These are phyloP conservation scores for Leptinotarsa undecemlineata DNA, from an alignment of 1,140 invertebrate genomes.

Conservation along the genomic window DNA sequence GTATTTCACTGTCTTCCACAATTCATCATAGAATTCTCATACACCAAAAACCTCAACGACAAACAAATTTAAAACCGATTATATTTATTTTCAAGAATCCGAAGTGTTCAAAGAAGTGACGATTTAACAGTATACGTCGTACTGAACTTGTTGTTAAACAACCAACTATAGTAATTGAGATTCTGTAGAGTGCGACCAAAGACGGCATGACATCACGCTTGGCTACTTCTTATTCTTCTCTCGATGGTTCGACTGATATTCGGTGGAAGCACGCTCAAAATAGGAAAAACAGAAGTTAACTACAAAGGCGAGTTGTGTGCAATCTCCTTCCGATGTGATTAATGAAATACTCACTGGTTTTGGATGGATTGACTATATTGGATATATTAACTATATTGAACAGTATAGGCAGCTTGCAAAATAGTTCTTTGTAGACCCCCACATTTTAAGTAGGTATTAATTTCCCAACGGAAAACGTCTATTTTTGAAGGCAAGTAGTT, in stretches of 20 bases:
- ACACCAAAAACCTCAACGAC: too few species aligned
- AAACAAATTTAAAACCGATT: too few species aligned
- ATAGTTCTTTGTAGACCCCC: too few species aligned
- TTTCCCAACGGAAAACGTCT: too few species aligned
- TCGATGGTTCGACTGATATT: conserved; percentile 38
- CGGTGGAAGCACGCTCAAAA: conserved; percentile 19
- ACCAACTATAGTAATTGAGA: conserved; percentile 46
- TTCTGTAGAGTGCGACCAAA: conserved; percentile 48
- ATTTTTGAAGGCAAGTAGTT: too few species aligned
- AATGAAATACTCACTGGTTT: neutral
- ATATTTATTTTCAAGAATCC: too few species aligned
- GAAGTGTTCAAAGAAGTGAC: neutral
- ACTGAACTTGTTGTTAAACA: conserved; percentile 29
- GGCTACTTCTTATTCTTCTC: conserved; percentile 50
- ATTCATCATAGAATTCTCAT: neutral
- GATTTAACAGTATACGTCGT: conserved; percentile 29
- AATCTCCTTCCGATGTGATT: neutral
- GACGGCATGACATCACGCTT: conserved; percentile 54
- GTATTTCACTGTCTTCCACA: neutral
- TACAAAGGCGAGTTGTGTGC: neutral
- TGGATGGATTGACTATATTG: too few species aligned
- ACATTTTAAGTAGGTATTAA: too few species aligned
- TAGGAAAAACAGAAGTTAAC: conserved; percentile 13
- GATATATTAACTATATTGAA: too few species aligned
- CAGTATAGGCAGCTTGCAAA: too few species aligned